A percentile compares a stretch with the other conserved stretches of the same genome.
Conservation (phyloP, 2,797 vertebrate species). For the Neosilurus mollespiculum region DNA sequence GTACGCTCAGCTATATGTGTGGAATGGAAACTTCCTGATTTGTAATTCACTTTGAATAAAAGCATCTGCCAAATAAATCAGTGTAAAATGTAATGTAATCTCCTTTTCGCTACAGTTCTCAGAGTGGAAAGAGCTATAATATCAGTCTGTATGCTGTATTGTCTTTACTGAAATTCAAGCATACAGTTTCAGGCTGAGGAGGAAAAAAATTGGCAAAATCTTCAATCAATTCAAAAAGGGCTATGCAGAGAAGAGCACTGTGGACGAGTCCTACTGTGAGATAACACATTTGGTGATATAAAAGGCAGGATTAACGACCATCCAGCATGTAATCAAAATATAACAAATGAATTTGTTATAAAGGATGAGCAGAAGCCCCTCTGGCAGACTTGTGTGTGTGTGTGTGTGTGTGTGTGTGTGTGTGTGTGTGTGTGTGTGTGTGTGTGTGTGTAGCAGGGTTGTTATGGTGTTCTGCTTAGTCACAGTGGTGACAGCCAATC, state of each 20-base stretch:
- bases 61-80: not conserved
- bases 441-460: too few species aligned
- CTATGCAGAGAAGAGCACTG: not conserved
- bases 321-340: conserved; percentile 43
- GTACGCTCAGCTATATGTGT: not conserved
- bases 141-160: not conserved
- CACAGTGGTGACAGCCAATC: not conserved
- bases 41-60: not conserved
- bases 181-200: not conserved
- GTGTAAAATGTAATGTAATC: not conserved
- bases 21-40: not conserved
- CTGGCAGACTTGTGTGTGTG: not conserved
- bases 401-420: too few species aligned
- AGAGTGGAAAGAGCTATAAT: not conserved
- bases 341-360: conserved; percentile 36
- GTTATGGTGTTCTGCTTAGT: not conserved
- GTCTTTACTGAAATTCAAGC: not conserved
- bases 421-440: too few species aligned
- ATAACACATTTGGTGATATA: conserved; percentile 55
- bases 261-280: conserved; percentile 44
- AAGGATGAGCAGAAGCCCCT: conserved; percentile 11
- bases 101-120: not conserved
- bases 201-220: not conserved
- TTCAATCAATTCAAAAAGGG: conserved; percentile 1
- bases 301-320: conserved; percentile 23